A percentile compares a stretch with the other conserved stretches of the same genome.
Evolutionary conservation across 2,888 invertebrate species (phyloP).

Genomic region (Drosophila cyrtoloma): DNA sequence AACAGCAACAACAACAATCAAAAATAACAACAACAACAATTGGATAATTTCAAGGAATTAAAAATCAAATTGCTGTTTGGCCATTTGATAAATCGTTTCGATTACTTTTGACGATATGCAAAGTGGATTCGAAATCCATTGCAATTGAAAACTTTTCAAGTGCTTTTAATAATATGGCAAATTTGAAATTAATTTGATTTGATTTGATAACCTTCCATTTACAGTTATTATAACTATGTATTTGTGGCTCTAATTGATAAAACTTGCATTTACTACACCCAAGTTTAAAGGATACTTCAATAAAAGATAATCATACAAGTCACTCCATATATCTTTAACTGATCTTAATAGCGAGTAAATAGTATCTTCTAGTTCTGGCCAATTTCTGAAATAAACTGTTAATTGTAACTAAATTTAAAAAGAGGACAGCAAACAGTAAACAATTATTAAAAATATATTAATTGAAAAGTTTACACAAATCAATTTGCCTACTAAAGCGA

Average conservation of each 20-base stretch:
- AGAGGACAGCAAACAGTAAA: background rate
- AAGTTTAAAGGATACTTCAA: background rate
- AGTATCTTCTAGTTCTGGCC: no score
- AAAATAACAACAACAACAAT: slow-evolving; percentile 1
- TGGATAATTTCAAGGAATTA: slow-evolving; percentile 28
- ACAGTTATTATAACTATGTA: background rate
- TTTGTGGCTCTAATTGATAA: background rate
- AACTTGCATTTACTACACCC: background rate
- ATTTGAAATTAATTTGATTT: background rate
- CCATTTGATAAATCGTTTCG: slow-evolving; percentile 67
- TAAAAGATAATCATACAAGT: background rate
- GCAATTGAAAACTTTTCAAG: background rate
- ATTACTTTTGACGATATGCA: slow-evolving; percentile 43
- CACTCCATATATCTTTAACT: background rate
- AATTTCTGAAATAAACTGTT: no score
- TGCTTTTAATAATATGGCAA: slow-evolving; percentile 28
- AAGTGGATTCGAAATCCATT: slow-evolving; percentile 14
- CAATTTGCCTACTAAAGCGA: background rate
- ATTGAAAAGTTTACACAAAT: background rate
- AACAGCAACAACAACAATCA: slow-evolving; percentile 3
- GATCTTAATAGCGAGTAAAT: no score
- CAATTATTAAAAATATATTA: background rate
- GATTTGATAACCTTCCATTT: background rate
- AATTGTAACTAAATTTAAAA: background rate
- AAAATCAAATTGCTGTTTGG: slow-evolving; percentile 56